Percentiles rank a stretch among this genome's conserved stretches.
Evolutionary conservation across 2,797 vertebrate species (phyloP).

Genomic region (Halcyon badia): DNA sequence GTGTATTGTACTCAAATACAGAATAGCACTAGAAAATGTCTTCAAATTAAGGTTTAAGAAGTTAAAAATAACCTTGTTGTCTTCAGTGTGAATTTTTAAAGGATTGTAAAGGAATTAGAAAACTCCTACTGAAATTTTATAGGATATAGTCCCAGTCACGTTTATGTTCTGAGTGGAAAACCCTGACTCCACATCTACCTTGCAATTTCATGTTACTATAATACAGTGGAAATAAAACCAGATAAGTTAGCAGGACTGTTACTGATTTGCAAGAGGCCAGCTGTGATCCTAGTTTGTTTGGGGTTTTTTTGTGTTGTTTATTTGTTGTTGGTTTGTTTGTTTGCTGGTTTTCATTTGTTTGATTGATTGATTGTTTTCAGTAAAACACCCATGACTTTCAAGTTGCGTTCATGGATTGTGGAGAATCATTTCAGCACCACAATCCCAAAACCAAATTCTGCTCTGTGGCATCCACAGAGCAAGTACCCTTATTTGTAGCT

Average conservation of each 20-base stretch:
- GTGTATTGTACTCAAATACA: neutral
- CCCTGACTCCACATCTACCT: neutral
- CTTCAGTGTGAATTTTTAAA: neutral
- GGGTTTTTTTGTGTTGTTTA: neutral
- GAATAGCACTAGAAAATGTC: neutral
- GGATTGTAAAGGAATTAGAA: neutral
- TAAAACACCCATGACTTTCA: accelerated
- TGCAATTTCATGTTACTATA: neutral
- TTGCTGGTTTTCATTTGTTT: neutral
- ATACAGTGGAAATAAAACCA: neutral
- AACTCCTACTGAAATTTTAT: neutral
- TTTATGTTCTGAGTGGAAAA: neutral
- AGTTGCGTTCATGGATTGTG: neutral
- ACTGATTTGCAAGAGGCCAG: neutral
- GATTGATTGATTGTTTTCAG: neutral
- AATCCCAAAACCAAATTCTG: neutral
- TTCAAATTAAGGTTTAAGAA: neutral
- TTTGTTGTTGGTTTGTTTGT: neutral
- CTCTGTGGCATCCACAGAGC: no score
- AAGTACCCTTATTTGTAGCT: neutral
- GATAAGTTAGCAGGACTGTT: neutral
- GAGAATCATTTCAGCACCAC: neutral
- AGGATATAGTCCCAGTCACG: neutral
- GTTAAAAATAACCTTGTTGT: neutral
- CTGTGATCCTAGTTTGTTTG: neutral